A percentile compares a stretch with the other conserved stretches of the same genome.
phyloP scores from a whole-genome alignment of 2,113 vertebrate species.

The Kobus ellipsiprymnus region DNA sequence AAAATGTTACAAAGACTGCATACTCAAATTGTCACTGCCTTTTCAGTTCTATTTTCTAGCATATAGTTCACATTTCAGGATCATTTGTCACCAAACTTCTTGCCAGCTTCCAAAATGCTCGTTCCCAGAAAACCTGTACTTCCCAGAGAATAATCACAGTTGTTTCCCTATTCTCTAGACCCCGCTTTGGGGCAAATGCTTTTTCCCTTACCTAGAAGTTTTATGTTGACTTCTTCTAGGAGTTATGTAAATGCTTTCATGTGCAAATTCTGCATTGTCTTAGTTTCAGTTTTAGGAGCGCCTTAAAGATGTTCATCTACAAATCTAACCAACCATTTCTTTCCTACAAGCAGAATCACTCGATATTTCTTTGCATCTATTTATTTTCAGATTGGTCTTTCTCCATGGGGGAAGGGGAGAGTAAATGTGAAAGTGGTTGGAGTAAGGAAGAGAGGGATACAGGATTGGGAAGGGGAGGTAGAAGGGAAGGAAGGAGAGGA shows the following conservation, averaged over 20 bases:
- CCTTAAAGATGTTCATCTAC: background rate
- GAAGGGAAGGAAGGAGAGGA: background rate
- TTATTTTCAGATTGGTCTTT: background rate
- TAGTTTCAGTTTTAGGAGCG: background rate
- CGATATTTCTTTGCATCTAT: background rate
- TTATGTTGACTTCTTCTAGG: background rate
- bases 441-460: background rate
- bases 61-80: background rate
- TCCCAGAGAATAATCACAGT: background rate
- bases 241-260: background rate
- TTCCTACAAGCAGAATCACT: background rate
- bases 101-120: background rate
- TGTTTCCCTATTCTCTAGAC: background rate
- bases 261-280: background rate
- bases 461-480: background rate
- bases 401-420: accelerated
- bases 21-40: background rate
- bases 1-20: background rate
- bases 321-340: background rate
- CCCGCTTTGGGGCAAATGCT: background rate
- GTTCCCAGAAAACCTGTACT: background rate
- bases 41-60: background rate
- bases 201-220: background rate
- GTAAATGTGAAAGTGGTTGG: background rate
- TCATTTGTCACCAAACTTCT: background rate